A percentile compares a stretch with the other conserved stretches of the same genome.
phyloP scores from a whole-genome alignment of 2,888 invertebrate genomes.

The Aelia acuminata region DNA sequence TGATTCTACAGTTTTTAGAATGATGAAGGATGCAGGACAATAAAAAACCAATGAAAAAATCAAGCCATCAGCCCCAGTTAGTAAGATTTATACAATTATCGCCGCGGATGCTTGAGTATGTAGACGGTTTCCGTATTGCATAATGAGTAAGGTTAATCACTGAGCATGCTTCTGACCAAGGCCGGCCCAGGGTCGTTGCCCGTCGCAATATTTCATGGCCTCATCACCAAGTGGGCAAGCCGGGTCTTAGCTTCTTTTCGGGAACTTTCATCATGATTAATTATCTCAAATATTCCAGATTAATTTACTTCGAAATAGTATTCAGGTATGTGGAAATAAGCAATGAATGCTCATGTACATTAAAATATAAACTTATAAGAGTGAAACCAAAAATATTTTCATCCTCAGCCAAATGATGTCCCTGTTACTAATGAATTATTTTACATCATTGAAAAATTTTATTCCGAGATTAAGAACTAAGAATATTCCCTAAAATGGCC shows the following conservation, averaged over 20 bases:
- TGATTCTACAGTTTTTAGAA: neutral
- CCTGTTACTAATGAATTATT: no score
- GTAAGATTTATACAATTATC: neutral
- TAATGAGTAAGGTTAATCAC: conserved; percentile 9
- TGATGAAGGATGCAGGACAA: neutral
- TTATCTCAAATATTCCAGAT: no score
- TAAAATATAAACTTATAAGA: no score
- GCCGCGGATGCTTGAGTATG: neutral
- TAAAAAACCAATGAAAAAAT: neutral
- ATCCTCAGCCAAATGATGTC: no score
- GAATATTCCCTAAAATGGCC: no score
- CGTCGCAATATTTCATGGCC: conserved; percentile 5
- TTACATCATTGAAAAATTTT: no score
- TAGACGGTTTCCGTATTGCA: neutral
- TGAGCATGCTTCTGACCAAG: neutral
- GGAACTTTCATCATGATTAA: neutral
- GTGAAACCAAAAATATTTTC: no score
- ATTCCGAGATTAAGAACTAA: no score
- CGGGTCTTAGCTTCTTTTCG: neutral
- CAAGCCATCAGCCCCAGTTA: neutral
- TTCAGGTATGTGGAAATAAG: no score
- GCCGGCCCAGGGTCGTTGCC: neutral
- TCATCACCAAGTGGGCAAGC: neutral
- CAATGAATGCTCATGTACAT: no score
- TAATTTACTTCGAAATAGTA: neutral